A percentile compares a stretch with the other conserved stretches of the same genome.
phyloP scores from a whole-genome alignment of 2,113 vertebrate genomes.

The Hippocampus barbouri region DNA sequence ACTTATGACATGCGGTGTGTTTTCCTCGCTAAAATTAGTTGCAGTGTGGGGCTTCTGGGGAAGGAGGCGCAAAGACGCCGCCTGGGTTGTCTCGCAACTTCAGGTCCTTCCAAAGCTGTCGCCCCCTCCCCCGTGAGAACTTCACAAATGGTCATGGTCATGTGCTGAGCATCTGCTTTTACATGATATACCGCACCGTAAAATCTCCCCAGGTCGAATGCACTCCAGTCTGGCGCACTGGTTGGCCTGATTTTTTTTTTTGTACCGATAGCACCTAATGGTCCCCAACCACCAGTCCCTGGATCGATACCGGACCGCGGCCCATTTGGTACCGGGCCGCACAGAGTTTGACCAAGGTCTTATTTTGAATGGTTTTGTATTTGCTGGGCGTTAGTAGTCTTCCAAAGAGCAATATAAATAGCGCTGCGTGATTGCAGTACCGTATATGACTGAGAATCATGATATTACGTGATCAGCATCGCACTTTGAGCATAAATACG shows the following conservation, averaged over 20 bases:
- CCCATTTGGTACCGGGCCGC: too few relatives aligned
- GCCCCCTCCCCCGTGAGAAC: conserved; percentile 37
- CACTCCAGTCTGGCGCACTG: not conserved
- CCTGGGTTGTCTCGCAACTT: conserved; percentile 53
- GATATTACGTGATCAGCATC: too few relatives aligned
- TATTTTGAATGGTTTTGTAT: too few relatives aligned
- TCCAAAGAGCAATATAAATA: too few relatives aligned
- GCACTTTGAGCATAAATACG: too few relatives aligned
- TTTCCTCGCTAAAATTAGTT: conserved; percentile 36
- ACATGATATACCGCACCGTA: not conserved
- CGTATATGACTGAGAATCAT: too few relatives aligned
- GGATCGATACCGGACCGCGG: too few relatives aligned
- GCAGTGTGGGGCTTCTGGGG: conserved; percentile 20
- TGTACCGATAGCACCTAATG: not conserved
- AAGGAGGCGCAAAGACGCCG: conserved; percentile 49
- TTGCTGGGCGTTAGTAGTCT: too few relatives aligned
- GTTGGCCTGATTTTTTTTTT: not conserved
- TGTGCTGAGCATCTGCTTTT: conserved; percentile 56
- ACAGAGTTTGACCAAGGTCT: too few relatives aligned
- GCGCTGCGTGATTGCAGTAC: too few relatives aligned
- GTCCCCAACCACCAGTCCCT: too few relatives aligned
- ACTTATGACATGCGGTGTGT: not conserved
- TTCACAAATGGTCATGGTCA: conserved; percentile 33
- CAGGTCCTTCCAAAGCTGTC: conserved; percentile 54
- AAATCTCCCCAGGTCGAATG: not conserved